A percentile compares a stretch with the other conserved stretches of the same genome.
Conservation (phyloP, 2,888 invertebrate genomes). For the Volucella inanis region DNA sequence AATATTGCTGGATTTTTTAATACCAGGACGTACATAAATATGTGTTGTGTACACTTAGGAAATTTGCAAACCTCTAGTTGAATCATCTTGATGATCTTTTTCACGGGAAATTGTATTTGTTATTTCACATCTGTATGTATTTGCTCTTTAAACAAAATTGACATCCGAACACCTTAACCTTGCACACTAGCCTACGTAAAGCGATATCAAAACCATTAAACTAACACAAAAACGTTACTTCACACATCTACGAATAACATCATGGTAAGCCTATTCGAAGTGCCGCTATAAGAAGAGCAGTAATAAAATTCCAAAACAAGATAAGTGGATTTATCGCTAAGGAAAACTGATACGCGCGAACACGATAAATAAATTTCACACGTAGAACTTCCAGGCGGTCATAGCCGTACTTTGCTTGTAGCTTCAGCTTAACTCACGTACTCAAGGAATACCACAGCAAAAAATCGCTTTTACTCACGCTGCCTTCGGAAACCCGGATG, state of each 20-base stretch:
- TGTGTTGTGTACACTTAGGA: no score
- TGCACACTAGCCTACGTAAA: background rate
- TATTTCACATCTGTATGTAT: no score
- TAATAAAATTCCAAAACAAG: conserved; percentile 75
- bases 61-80: no score
- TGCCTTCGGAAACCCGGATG: conserved; percentile 61
- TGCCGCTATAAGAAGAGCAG: conserved; percentile 39
- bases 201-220: conserved; percentile 1
- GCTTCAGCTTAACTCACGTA: conserved; percentile 8
- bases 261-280: conserved; percentile 24
- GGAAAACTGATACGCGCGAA: conserved; percentile 76
- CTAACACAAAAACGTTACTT: conserved; percentile 7
- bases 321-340: conserved; percentile 77
- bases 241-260: conserved; percentile 32
- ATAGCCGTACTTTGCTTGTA: conserved; percentile 31
- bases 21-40: no score
- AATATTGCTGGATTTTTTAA: no score
- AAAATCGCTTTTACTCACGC: conserved; percentile 42
- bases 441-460: conserved; percentile 29
- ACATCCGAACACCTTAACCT: no score
- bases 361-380: conserved; percentile 77
- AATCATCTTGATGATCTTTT: no score
- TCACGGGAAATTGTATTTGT: no score
- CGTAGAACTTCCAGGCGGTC: conserved; percentile 57
- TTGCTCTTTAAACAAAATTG: no score